Conservation (phyloP, 2,888 invertebrate genomes). For the Eristalis tenax region DNA sequence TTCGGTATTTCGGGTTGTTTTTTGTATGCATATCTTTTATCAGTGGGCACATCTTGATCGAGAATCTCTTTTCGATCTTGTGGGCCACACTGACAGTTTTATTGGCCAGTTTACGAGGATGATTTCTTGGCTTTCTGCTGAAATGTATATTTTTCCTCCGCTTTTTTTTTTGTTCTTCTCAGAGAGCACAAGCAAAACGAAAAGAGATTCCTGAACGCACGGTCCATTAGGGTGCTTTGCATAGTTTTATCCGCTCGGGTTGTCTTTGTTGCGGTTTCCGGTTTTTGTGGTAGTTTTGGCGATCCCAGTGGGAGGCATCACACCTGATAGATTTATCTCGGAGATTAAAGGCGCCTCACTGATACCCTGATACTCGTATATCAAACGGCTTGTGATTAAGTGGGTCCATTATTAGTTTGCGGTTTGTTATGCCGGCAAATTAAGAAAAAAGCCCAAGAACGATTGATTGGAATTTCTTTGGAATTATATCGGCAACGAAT, state of each 20-base stretch:
- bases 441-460: conserved; percentile 25
- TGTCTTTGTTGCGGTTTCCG: conserved; percentile 70
- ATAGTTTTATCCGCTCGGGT: conserved; percentile 61
- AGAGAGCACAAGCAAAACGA: neutral
- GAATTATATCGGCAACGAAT: conserved; percentile 8
- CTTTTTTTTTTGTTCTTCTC: neutral
- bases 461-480: conserved; percentile 39
- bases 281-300: conserved; percentile 55
- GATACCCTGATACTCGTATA: conserved; percentile 51
- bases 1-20: conserved; percentile 71
- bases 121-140: conserved; percentile 62
- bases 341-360: conserved; percentile 69
- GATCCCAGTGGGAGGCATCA: conserved; percentile 67
- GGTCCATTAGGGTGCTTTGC: conserved; percentile 62
- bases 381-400: conserved; percentile 55
- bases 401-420: conserved; percentile 65
- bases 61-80: conserved; percentile 68
- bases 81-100: conserved; percentile 68
- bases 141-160: conserved; percentile 18
- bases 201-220: conserved; percentile 38
- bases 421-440: conserved; percentile 42
- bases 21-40: conserved; percentile 58
- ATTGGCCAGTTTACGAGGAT: conserved; percentile 72
- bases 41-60: conserved; percentile 69
- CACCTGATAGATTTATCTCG: conserved; percentile 70